These are phyloP conservation scores for Esox niger DNA, from an alignment of 2,113 vertebrate species.

Conservation along the genomic window DNA sequence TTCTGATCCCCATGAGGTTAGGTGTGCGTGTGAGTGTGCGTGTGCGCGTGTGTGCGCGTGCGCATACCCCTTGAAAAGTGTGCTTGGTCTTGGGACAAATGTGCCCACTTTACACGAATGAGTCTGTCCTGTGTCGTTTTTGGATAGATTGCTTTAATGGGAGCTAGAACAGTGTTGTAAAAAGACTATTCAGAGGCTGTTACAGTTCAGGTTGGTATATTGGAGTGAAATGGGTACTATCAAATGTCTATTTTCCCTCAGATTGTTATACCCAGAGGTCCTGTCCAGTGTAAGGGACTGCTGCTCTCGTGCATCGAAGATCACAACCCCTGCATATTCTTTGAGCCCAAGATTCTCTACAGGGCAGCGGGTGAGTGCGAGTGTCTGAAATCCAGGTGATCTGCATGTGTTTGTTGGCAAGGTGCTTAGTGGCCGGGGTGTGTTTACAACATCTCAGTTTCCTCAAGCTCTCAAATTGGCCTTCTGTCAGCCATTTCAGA, in stretches of 20 bases:
- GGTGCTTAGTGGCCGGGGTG: background rate
- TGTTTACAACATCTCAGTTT: background rate
- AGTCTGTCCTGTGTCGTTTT: too few relatives aligned
- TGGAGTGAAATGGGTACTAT: background rate
- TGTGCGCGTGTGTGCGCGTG: too few relatives aligned
- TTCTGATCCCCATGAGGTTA: too few relatives aligned
- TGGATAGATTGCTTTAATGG: too few relatives aligned
- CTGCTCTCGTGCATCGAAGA: slow-evolving; percentile 94
- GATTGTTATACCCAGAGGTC: slow-evolving; percentile 93
- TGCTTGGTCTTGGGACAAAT: too few relatives aligned
- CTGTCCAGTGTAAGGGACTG: slow-evolving; percentile 93
- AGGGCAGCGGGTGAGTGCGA: slow-evolving; percentile 90
- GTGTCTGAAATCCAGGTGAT: background rate
- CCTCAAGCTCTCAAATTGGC: background rate
- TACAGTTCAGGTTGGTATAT: too few relatives aligned
- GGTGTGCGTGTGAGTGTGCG: too few relatives aligned
- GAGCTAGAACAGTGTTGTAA: too few relatives aligned
- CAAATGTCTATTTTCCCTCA: slow-evolving; percentile 43
- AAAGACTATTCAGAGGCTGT: too few relatives aligned
- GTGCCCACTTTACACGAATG: too few relatives aligned
- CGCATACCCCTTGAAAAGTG: too few relatives aligned
- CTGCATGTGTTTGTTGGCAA: background rate
- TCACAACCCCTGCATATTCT: slow-evolving; percentile 97
- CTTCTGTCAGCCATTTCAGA: background rate
- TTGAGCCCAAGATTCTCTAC: slow-evolving; percentile 99